phyloP scores from a whole-genome alignment of 2,888 invertebrate genomes.

The Limnephilus rhombicus region DNA sequence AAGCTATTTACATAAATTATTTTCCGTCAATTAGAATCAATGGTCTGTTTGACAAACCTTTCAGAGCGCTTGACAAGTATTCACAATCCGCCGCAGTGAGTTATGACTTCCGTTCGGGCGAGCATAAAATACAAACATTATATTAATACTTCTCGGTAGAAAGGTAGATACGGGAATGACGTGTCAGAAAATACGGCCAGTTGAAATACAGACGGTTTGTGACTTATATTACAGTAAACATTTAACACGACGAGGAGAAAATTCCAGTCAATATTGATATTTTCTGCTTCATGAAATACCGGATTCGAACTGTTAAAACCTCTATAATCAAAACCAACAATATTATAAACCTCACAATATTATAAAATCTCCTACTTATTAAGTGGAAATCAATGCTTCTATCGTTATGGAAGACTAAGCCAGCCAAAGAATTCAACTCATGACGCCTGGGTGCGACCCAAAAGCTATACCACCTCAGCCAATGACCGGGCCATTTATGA shows the following conservation, averaged over 20 bases:
- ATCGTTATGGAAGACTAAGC: too few species aligned
- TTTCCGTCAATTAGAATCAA: constrained; percentile 41
- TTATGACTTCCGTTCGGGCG: constrained; percentile 47
- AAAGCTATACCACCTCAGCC: too few species aligned
- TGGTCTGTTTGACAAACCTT: constrained; percentile 46
- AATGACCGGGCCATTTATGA: too few species aligned
- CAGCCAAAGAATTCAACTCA: too few species aligned
- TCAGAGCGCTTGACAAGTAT: constrained; percentile 31
- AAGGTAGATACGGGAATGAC: background rate
- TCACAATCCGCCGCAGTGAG: constrained; percentile 38
- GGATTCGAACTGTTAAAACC: background rate
- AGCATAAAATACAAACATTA: constrained; percentile 22
- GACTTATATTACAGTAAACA: background rate
- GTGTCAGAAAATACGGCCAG: background rate
- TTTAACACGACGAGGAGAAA: background rate
- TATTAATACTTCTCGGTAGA: constrained; percentile 2
- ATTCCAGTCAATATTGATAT: background rate
- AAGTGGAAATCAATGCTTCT: too few species aligned
- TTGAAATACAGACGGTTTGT: background rate
- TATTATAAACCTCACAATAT: too few species aligned
- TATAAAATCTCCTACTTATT: too few species aligned
- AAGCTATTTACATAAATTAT: constrained; percentile 8
- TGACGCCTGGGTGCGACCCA: too few species aligned
- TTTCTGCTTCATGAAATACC: background rate
- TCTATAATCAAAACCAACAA: too few species aligned